Percentiles rank a stretch among this genome's conserved stretches.
These are phyloP conservation scores for Trachops cirrhosus DNA, from an alignment of 2,797 vertebrate species.

Conservation along the genomic window DNA sequence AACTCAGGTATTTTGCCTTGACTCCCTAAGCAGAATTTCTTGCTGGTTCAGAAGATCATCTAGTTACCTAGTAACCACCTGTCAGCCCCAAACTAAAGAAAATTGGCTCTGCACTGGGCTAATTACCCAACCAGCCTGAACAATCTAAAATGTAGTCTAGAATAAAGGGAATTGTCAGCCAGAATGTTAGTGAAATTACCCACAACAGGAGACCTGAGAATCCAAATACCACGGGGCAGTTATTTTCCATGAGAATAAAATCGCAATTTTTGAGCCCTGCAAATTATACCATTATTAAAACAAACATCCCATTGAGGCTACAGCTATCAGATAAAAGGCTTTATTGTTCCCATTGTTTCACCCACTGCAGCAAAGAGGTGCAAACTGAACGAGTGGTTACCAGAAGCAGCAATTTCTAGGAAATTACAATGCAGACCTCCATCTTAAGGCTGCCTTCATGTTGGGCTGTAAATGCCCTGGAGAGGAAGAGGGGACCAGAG, in stretches of 20 bases:
- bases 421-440: constrained; percentile 69
- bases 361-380: constrained; percentile 60
- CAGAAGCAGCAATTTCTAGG: constrained; percentile 73
- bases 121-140: constrained; percentile 60
- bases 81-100: constrained; percentile 65
- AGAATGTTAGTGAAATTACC: constrained; percentile 73
- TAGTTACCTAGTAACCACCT: constrained; percentile 71
- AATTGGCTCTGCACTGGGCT: constrained; percentile 57
- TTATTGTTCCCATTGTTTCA: constrained; percentile 68
- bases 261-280: constrained; percentile 68
- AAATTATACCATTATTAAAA: constrained; percentile 76
- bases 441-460: constrained; percentile 67
- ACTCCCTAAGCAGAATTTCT: constrained; percentile 59
- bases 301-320: constrained; percentile 74
- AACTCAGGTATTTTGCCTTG: constrained; percentile 42
- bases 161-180: constrained; percentile 60
- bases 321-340: constrained; percentile 68
- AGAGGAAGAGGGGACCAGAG: neutral
- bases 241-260: constrained; percentile 78
- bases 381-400: constrained; percentile 67
- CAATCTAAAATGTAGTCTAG: constrained; percentile 33
- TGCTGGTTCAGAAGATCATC: constrained; percentile 48
- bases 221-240: constrained; percentile 62
- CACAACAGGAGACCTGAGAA: constrained; percentile 70
- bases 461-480: neutral